Percentiles rank a stretch among this genome's conserved stretches.
Conservation (phyloP, 37 sponge, comb jelly and placozoan genomes). For the Cladorhizidae sp. region DNA sequence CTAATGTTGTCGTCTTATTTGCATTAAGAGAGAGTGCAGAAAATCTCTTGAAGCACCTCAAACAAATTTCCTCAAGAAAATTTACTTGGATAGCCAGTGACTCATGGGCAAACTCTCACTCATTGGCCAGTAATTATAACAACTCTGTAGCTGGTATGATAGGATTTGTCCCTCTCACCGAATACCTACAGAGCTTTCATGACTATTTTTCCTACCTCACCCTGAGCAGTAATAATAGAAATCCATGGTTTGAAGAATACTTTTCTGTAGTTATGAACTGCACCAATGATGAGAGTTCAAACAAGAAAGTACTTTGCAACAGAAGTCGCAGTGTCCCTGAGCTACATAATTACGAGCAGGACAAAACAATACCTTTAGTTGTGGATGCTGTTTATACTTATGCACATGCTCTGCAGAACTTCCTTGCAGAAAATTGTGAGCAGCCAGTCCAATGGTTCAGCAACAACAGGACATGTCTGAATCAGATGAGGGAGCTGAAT, state of each 20-base stretch:
- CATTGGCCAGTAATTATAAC: constrained; percentile 13
- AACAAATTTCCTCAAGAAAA: constrained; percentile 12
- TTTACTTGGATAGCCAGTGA: no score
- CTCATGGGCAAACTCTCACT: constrained; percentile 72
- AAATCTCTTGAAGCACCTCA: constrained; percentile 4
- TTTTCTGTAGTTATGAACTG: no score
- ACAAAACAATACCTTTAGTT: constrained; percentile 62
- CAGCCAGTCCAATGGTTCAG: no score
- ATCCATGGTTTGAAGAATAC: no score
- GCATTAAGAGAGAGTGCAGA: constrained; percentile 27
- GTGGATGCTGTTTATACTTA: constrained; percentile 87
- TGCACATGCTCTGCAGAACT: no score
- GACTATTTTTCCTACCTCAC: constrained; percentile 67
- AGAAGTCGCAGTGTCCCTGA: constrained; percentile 21
- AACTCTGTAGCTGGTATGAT: constrained; percentile 57
- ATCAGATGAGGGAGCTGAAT: no score
- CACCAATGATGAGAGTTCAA: no score
- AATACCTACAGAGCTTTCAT: constrained; percentile 32
- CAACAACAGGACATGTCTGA: no score
- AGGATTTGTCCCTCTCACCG: constrained; percentile 60
- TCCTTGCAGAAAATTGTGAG: no score
- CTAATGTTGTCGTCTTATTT: constrained; percentile 66
- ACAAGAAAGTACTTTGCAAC: no score
- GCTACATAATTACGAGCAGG: constrained; percentile 41
- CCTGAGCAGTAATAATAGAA: constrained; percentile 44